Evolutionary conservation across 1,140 invertebrate species (phyloP).

Genomic region (Macrostomum lignano): DNA sequence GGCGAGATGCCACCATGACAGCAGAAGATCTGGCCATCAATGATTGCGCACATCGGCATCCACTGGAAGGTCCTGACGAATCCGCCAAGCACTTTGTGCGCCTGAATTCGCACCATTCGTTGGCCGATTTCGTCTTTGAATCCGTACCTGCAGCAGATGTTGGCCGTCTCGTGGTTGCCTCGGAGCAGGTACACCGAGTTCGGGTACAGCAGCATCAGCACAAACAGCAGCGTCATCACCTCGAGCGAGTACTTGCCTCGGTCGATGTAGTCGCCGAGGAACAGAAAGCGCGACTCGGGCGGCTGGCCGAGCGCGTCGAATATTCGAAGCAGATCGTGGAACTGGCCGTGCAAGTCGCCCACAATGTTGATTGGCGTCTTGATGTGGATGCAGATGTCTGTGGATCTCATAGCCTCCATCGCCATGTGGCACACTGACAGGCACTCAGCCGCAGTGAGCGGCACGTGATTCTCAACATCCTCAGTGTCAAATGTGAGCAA

Average conservation of each 20-base stretch:
- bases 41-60: constrained; percentile 10
- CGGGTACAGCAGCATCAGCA: constrained; percentile 31
- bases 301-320: constrained; percentile 33
- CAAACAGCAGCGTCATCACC: constrained; percentile 23
- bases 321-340: constrained; percentile 28
- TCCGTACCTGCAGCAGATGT: constrained; percentile 36
- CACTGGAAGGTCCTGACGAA: too few species aligned
- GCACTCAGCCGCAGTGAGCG: too few species aligned
- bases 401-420: too few species aligned
- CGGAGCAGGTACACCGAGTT: constrained; percentile 39
- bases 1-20: constrained; percentile 10
- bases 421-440: too few species aligned
- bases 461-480: too few species aligned
- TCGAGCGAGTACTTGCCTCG: constrained; percentile 35
- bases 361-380: constrained; percentile 51
- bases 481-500: too few species aligned
- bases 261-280: constrained; percentile 31
- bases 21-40: constrained; percentile 10
- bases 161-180: constrained; percentile 38
- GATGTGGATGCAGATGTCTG: too few species aligned
- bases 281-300: constrained; percentile 47
- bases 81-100: too few species aligned
- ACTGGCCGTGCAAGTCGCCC: constrained; percentile 30
- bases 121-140: constrained; percentile 23
- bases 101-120: too few species aligned